Evolutionary conservation across 2,888 invertebrate species (phyloP), one percentile per base, ranked within the genome.

Genomic region (Ganaspis brasiliensis): DNA sequence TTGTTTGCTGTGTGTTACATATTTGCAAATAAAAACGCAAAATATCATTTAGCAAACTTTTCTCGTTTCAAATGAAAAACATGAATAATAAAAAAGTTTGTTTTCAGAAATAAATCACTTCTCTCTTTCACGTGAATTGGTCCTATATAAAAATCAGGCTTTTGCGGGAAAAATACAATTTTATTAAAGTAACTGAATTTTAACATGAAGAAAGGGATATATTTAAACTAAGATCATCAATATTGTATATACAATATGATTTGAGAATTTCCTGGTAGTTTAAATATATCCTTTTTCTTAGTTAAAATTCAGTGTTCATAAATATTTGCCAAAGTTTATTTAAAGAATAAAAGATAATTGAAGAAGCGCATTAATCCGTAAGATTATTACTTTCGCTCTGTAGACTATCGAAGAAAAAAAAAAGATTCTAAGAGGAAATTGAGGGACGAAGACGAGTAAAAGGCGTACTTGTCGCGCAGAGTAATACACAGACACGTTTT

Each of bases 401-500:
- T 16, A 24, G 35, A 35, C 9, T 1, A 49, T 49, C 14, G 24
- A 52, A 55, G 26, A 49, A 26, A 52, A 55, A 52, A 49, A 26
- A 6, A 72, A 72, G 31, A 26, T 21, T 52, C 55, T 31, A 21
- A 72, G 45, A 35, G 26, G 63, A 37, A 45, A 45, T 9, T 31
- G 26, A 14, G 16, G 14, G 10, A 8, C 16, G 59, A 1, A 37
- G 74, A 74, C 49, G 76, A 73, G 56, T 73, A 78, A 77, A 80
- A 73, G 74, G 73, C 79, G 21, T 78, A 82, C 84, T 85, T 85
- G 86, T 86, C 87, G 83, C 85, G 79, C 78, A 73, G 78, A 83
- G 85, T 84, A 86, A 87, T 84, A 84, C 83, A 81, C 83, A 81
- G 81, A 83, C 83, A 80, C 81, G 83, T 82, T 84, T 79, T 81